Percentiles rank a stretch among this genome's conserved stretches.
phyloP scores from a whole-genome alignment of 2,888 invertebrate genomes.

The Darwinula stevensoni region DNA sequence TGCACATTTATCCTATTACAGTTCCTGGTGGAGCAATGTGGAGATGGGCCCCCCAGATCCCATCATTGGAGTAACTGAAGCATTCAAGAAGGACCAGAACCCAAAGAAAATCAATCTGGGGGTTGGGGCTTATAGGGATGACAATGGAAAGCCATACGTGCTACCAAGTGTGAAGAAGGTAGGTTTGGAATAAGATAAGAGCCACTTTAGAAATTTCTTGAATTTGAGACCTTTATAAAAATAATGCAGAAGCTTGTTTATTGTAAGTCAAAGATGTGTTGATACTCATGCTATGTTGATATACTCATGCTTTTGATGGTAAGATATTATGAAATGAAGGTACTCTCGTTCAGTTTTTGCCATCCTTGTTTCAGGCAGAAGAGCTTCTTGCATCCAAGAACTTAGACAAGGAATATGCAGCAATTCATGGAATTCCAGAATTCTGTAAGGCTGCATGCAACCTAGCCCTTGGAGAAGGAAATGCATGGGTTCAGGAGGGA shows the following conservation, averaged over 20 bases:
- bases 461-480: constrained; percentile 59
- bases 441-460: constrained; percentile 57
- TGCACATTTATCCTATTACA: no score
- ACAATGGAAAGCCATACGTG: constrained; percentile 82
- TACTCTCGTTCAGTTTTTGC: no score
- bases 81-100: constrained; percentile 62
- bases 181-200: constrained; percentile 1
- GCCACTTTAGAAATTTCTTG: no score
- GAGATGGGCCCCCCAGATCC: constrained; percentile 94
- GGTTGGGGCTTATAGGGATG: constrained; percentile 86
- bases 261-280: no score
- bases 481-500: constrained; percentile 31
- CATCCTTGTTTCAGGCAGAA: constrained; percentile 52
- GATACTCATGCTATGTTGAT: no score
- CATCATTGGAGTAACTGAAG: constrained; percentile 89
- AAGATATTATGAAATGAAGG: no score
- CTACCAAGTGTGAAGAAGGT: constrained; percentile 43
- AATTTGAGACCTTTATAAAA: no score
- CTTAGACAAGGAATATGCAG: constrained; percentile 79
- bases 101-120: constrained; percentile 90
- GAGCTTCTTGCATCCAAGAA: constrained; percentile 30
- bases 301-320: no score
- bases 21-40: constrained; percentile 63
- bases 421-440: constrained; percentile 54
- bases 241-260: neutral